phyloP scores from a whole-genome alignment of 2,113 vertebrate genomes.

The Argyrosomus japonicus region DNA sequence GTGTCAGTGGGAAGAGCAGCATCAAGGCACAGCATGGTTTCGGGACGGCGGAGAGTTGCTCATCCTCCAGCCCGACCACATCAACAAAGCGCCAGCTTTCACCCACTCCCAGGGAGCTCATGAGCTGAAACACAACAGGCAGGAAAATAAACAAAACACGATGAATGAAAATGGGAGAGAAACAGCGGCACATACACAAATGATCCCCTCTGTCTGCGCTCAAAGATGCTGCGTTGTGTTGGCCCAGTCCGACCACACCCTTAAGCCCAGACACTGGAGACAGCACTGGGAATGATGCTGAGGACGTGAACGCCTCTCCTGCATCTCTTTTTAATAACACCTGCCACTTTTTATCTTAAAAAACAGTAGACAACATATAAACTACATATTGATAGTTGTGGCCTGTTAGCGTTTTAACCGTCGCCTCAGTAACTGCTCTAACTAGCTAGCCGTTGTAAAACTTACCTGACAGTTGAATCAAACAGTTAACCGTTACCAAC shows the following conservation, averaged over 20 bases:
- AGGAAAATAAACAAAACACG: neutral
- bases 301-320: neutral
- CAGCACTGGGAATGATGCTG: conserved; percentile 41
- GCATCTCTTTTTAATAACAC: no score
- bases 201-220: neutral
- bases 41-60: conserved; percentile 87
- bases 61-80: conserved; percentile 92
- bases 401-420: neutral
- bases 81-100: conserved; percentile 91
- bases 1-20: conserved; percentile 94
- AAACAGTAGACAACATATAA: neutral
- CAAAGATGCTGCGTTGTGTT: conserved; percentile 65
- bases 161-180: neutral
- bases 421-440: neutral
- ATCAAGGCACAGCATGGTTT: conserved; percentile 91
- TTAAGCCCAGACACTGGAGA: conserved; percentile 48
- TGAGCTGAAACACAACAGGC: conserved; percentile 83
- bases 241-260: conserved; percentile 77
- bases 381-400: neutral
- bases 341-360: neutral
- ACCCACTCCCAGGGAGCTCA: conserved; percentile 89
- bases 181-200: no score
- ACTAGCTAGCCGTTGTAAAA: conserved; percentile 19
- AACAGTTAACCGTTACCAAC: conserved; percentile 22
- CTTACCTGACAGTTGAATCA: conserved; percentile 45